Evolutionary conservation across 2,113 vertebrate species (phyloP), one percentile per base, ranked within the genome.

Genomic region (Ptilonorhynchus violaceus): DNA sequence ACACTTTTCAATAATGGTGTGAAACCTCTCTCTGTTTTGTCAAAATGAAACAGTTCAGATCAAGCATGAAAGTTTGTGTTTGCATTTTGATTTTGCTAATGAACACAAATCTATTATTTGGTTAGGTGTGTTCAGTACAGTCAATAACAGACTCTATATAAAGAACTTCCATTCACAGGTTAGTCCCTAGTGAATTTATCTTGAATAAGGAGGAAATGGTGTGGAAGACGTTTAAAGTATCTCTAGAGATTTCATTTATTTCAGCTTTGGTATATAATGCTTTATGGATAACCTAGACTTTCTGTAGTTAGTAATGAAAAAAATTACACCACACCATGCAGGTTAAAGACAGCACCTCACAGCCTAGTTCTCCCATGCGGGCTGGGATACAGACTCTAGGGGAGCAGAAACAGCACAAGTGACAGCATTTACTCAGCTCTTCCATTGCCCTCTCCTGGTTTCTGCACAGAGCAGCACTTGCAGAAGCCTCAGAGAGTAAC

Each of bases 371-470:
- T 75, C 81, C 2, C 1, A 2, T 23, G 33, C 0, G 5, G 33
- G 11, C 69, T 91, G 68, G 13, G 53, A 41, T 60, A 28, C 25
- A 53, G 76, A 6, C 50, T 13, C 23, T 3, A 5, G 1, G 1
- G 53, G 28, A 85, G 69, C 76, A 89, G 72, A 33, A 69, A 42
- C 52, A 73, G 56, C 12, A 4, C 24, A 58, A 78, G 41, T 3
- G 1, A 30, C 56, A 81, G 67, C 42, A 37, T 31, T 86, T 88
- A n/a, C 39, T 88, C 22, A 89, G 90, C 88, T 96, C 86, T 89
- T 91, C 79, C 75, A 53, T 96, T 93, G 88, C 82, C 93, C 85
- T 87, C 92, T 96, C 59, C 90, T 94, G 93, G 95, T 59, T 74
- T 86, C 37, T 14, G 14, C 75, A 66, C 30, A 75, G 56, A 85